phyloP scores from a whole-genome alignment of 2,888 invertebrate genomes.

The Synanthedon myopaeformis region DNA sequence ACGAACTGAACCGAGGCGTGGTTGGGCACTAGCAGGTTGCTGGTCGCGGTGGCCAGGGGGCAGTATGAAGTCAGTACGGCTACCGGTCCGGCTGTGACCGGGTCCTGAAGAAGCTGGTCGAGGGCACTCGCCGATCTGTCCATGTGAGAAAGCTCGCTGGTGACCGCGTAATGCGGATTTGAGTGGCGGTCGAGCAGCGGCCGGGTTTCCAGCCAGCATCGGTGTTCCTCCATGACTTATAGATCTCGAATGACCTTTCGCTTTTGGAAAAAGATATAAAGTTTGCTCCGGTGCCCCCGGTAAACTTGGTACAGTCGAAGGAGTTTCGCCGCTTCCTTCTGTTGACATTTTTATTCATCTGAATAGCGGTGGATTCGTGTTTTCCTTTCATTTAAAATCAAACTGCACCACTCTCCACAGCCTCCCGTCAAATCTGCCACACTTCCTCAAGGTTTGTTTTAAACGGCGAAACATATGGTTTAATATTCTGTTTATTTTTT shows the following conservation, averaged over 20 bases:
- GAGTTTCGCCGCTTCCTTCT: conserved; percentile 73
- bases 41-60: conserved; percentile 87
- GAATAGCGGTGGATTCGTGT: conserved; percentile 42
- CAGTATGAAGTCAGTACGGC: conserved; percentile 89
- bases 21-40: conserved; percentile 45
- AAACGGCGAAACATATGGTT: conserved; percentile 57
- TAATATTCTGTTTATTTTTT: conserved; percentile 50
- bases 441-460: conserved; percentile 21
- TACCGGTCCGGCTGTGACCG: conserved; percentile 85
- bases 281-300: conserved; percentile 67
- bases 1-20: conserved; percentile 59
- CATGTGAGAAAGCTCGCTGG: conserved; percentile 88
- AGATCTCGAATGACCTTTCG: conserved; percentile 80
- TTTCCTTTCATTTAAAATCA: conserved; percentile 61
- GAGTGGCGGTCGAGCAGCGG: conserved; percentile 74
- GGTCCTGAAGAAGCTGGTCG: conserved; percentile 43
- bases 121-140: conserved; percentile 80
- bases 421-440: conserved; percentile 12
- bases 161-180: conserved; percentile 81
- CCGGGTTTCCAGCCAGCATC: conserved; percentile 51
- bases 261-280: conserved; percentile 60
- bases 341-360: conserved; percentile 78
- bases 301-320: conserved; percentile 58
- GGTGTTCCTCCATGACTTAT: conserved; percentile 85
- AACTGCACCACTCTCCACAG: conserved; percentile 24